phyloP scores from a whole-genome alignment of 2,797 vertebrate genomes.

The Lithobates sylvaticus region DNA sequence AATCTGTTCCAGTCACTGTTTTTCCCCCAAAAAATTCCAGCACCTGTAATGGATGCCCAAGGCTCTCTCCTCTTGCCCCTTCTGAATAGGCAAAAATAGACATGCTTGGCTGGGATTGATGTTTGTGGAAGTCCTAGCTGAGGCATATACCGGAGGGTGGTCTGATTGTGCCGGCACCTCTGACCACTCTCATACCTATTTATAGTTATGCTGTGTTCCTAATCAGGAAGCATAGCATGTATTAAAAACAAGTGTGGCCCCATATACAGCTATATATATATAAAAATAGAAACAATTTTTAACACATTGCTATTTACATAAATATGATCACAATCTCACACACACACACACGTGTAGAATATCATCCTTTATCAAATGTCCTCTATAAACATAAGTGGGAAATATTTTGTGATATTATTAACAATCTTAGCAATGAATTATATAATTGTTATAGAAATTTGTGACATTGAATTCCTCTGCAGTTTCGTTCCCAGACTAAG shows the following conservation, averaged over 20 bases:
- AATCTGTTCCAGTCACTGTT: background rate
- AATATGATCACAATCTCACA: background rate
- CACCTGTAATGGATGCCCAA: background rate
- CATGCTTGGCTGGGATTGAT: background rate
- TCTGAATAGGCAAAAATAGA: background rate
- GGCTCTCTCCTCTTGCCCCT: too few species aligned
- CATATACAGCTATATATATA: too few species aligned
- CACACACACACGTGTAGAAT: background rate
- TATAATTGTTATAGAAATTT: background rate
- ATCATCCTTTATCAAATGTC: background rate
- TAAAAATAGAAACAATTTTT: background rate
- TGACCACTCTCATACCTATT: background rate
- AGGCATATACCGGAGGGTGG: background rate
- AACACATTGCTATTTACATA: background rate
- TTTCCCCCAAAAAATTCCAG: background rate
- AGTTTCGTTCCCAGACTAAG: background rate
- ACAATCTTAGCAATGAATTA: background rate
- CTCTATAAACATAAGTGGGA: background rate
- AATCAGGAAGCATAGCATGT: background rate
- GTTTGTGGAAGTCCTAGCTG: background rate
- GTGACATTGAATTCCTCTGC: background rate
- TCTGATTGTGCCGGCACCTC: background rate
- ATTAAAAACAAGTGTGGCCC: background rate
- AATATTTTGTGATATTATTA: background rate
- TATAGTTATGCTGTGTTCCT: background rate